Base-by-base conservation (phyloP, 2,888 invertebrate genomes). In the Chrysolina americana region DNA sequence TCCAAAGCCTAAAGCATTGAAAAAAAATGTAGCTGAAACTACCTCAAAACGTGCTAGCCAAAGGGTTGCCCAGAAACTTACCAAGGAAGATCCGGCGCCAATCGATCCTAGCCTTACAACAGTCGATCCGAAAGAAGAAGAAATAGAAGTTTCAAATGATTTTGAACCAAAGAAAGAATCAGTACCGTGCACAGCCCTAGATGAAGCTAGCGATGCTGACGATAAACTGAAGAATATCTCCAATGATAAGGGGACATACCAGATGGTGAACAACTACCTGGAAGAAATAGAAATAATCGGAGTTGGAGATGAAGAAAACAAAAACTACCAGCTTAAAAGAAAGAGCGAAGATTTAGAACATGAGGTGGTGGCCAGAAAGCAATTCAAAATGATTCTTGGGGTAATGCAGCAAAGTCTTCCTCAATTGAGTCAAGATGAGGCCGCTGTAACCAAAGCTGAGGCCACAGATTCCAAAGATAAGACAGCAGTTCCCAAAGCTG, bases 241-340 rank as follows among this genome's bases (percentile, higher is more conserved):
- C 17, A 15, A 17, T 13, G 11, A 23, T 13, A 59, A 59, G 28
- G 59, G 15, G 17, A 65, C 64, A 2, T 36, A 64, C 41, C 65
- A 70, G 50, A 11, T 70, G 28, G 70, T 70, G 0, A 53, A 70
- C 19, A 48, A 23, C 17, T 70, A 53, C 44, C 65, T 70, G 23
- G 53, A 65, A 53, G 65, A 65, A 65, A n/a, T n/a, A n/a, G n/a
- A n/a, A n/a, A n/a, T n/a, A n/a, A 65, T 21, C 17, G 23, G 15
- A 15, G 23, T 17, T 11, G 53, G 64, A 3, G 15, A 17, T 10
- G 53, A 21, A n/a, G 65, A 48, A 11, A n/a, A 21, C 36, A 8
- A 48, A 15, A 17, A 9, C 9, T 21, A 66, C 28, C 10, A 50
- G 15, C 17, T 48, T 10, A 23, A 44, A 50, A 15, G n/a, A 17